These are phyloP conservation scores for Hyposmocoma kahamanoa DNA, from an alignment of 1,140 invertebrate species.

Conservation along the genomic window DNA sequence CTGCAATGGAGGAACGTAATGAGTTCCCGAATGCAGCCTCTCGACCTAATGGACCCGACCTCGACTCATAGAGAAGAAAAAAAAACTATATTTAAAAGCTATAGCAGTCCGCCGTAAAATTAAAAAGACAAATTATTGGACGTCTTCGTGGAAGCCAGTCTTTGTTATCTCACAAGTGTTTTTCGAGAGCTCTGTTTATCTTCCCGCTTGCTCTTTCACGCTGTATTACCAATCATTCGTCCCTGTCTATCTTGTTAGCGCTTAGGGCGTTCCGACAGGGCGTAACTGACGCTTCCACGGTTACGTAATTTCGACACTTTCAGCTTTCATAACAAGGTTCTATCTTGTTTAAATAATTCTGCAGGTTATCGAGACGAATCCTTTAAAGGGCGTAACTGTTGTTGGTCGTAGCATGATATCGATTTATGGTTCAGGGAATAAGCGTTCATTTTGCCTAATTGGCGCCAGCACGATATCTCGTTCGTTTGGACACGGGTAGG, in stretches of 20 bases:
- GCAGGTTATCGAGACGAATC: conserved; percentile 37
- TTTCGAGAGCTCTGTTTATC: conserved; percentile 67
- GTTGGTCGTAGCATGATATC: conserved; percentile 46
- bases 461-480: conserved; percentile 45
- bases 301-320: conserved; percentile 70
- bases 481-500: conserved; percentile 47
- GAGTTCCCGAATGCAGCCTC: conserved; percentile 52
- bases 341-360: conserved; percentile 44
- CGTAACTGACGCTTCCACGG: conserved; percentile 60
- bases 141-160: conserved; percentile 68
- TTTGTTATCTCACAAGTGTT: conserved; percentile 74
- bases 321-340: conserved; percentile 63
- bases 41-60: conserved; percentile 54
- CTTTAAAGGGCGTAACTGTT: conserved; percentile 61
- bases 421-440: conserved; percentile 60
- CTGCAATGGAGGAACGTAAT: conserved; percentile 47
- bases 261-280: conserved; percentile 55
- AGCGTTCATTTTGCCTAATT: conserved; percentile 67
- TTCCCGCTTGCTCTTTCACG: conserved; percentile 37
- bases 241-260: conserved; percentile 63
- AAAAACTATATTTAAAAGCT: conserved; percentile 65
- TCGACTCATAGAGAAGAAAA: conserved; percentile 48
- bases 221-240: conserved; percentile 29
- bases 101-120: conserved; percentile 69
- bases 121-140: conserved; percentile 74